These are phyloP conservation scores for Regulus satrapa DNA, from an alignment of 2,113 vertebrate species.

Conservation along the genomic window DNA sequence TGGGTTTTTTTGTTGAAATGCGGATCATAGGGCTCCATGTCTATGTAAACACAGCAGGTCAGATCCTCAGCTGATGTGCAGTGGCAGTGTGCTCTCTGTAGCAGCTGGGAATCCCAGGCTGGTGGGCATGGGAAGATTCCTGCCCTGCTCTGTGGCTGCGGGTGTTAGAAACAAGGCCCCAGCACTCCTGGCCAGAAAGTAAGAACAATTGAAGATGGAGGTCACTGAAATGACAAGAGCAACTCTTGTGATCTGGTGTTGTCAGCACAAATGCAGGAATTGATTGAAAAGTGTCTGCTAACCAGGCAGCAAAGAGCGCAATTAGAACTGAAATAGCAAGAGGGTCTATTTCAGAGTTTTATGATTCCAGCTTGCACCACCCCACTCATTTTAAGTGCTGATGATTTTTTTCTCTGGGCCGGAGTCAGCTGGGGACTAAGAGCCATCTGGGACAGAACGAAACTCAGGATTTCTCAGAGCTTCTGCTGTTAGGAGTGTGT, in stretches of 20 bases:
- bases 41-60: background rate
- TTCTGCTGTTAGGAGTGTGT: background rate
- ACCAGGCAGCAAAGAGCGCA: background rate
- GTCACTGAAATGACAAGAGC: conserved; percentile 11
- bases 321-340: conserved; percentile 31
- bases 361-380: background rate
- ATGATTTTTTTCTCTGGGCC: background rate
- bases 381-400: background rate
- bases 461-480: background rate
- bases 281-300: conserved; percentile 46
- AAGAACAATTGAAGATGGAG: background rate
- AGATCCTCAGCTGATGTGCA: background rate
- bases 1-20: background rate
- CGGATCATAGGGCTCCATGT: background rate
- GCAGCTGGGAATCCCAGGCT: background rate
- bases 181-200: background rate
- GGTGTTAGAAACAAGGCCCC: background rate
- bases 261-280: background rate
- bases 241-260: background rate
- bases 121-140: background rate
- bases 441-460: background rate
- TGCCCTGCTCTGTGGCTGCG: background rate
- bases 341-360: background rate
- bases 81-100: background rate
- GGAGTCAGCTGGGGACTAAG: background rate